Percentiles rank a stretch among this genome's conserved stretches.
These are phyloP conservation scores for Venusia cambrica DNA, from an alignment of 2,888 invertebrate species.

Conservation along the genomic window DNA sequence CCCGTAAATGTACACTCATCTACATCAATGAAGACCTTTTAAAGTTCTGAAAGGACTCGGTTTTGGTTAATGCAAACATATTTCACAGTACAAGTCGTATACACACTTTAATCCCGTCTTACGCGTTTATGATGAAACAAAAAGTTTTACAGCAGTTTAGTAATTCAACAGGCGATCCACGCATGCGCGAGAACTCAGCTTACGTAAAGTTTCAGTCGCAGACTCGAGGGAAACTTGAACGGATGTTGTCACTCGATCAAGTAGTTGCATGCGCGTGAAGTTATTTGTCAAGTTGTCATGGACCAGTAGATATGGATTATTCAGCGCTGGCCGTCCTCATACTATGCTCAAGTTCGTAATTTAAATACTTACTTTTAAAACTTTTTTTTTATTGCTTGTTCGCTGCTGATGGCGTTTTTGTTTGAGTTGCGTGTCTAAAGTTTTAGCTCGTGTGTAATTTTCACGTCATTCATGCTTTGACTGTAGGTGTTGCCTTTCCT, in stretches of 20 bases:
- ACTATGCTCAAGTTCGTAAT: slow-evolving; percentile 65
- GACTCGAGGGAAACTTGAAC: slow-evolving; percentile 29
- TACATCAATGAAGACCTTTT: too few relatives aligned
- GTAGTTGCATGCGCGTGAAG: slow-evolving; percentile 21
- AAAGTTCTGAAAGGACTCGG: too few relatives aligned
- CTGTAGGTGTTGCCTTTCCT: too few relatives aligned
- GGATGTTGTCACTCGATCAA: slow-evolving; percentile 27
- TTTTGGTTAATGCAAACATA: too few relatives aligned
- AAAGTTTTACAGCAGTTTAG: slow-evolving; percentile 18
- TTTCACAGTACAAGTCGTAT: not conserved
- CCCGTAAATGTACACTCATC: too few relatives aligned
- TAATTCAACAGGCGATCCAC: slow-evolving; percentile 48
- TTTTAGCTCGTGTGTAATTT: slow-evolving; percentile 53
- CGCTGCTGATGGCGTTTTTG: too few relatives aligned
- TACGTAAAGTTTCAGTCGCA: slow-evolving; percentile 45
- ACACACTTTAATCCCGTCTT: slow-evolving; percentile 4
- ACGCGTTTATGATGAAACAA: slow-evolving; percentile 10
- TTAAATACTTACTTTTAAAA: slow-evolving; percentile 27
- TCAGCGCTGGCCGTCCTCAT: slow-evolving; percentile 57
- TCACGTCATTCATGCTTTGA: slow-evolving; percentile 48
- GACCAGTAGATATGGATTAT: slow-evolving; percentile 51
- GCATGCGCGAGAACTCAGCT: slow-evolving; percentile 46
- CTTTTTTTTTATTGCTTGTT: slow-evolving; percentile 2
- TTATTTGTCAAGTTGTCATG: slow-evolving; percentile 31
- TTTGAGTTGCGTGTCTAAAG: slow-evolving; percentile 51